A percentile compares a stretch with the other conserved stretches of the same genome.
These are phyloP conservation scores for Drosophila equinoxialis DNA, from an alignment of 1,140 invertebrate genomes.

Conservation along the genomic window DNA sequence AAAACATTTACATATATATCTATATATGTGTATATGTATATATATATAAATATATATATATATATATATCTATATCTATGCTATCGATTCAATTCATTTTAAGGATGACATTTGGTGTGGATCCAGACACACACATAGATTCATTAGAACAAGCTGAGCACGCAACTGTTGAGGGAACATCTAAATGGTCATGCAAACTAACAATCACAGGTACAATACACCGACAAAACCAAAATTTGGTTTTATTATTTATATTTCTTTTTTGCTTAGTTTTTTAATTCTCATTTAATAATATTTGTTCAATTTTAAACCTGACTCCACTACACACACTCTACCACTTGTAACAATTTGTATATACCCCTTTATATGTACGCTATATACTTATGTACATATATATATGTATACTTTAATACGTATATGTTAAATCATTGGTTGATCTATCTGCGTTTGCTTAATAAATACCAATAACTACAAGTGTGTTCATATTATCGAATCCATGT, in stretches of 20 bases:
- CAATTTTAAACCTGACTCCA: conserved; percentile 26
- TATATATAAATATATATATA: background rate
- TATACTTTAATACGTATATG: no score
- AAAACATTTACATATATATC: background rate
- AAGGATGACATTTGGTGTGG: conserved; percentile 98
- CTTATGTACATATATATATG: background rate
- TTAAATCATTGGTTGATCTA: background rate
- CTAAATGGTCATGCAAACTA: conserved; percentile 99
- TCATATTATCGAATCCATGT: background rate
- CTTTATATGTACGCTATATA: background rate
- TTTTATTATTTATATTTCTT: conserved; percentile 13
- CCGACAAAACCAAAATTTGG: conserved; percentile 49
- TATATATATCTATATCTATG: conserved; percentile 23
- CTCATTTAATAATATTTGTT: conserved; percentile 11
- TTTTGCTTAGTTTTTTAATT: conserved; percentile 16
- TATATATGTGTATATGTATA: background rate
- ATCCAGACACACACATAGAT: conserved; percentile 99
- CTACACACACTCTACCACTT: background rate
- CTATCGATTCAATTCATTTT: conserved; percentile 58
- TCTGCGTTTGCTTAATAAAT: background rate
- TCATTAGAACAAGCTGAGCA: conserved; percentile 98
- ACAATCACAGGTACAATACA: conserved; percentile 97
- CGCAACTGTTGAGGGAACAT: conserved; percentile 99
- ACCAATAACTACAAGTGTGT: background rate
- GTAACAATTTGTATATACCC: background rate